phyloP scores from a whole-genome alignment of 2,113 vertebrate species.

The Oryzias javanicus region DNA sequence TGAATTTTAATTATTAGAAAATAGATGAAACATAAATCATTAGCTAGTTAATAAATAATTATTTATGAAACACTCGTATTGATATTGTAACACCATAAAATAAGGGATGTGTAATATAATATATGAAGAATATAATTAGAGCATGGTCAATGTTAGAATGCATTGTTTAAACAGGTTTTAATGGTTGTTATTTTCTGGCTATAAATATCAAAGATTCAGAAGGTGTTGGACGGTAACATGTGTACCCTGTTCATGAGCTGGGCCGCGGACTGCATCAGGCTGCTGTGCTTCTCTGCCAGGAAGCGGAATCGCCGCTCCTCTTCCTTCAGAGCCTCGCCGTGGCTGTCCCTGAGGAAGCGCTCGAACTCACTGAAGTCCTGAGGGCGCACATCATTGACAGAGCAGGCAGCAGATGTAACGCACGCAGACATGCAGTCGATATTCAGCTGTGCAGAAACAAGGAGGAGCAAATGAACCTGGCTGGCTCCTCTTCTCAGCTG shows the following conservation, averaged over 20 bases:
- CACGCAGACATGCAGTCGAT: not conserved
- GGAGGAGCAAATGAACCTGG: conserved; percentile 53
- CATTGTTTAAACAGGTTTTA: too few species aligned
- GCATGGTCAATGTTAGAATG: too few species aligned
- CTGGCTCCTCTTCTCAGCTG: conserved; percentile 74
- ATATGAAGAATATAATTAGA: too few species aligned
- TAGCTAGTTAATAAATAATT: too few species aligned
- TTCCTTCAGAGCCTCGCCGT: conserved; percentile 84
- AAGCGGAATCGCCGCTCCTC: conserved; percentile 94
- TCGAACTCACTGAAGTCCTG: conserved; percentile 78
- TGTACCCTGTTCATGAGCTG: conserved; percentile 75
- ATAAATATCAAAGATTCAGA: too few species aligned
- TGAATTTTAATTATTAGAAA: too few species aligned
- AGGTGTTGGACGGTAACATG: not conserved
- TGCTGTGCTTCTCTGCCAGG: conserved; percentile 91
- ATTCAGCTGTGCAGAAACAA: not conserved
- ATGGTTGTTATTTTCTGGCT: too few species aligned
- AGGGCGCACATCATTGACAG: conserved; percentile 13
- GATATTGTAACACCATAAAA: too few species aligned
- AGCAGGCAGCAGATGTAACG: not conserved
- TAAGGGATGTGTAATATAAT: too few species aligned
- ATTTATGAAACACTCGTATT: too few species aligned
- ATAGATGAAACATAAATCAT: too few species aligned
- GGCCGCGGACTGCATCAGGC: conserved; percentile 61
- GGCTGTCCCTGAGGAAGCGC: conserved; percentile 83